A percentile compares a stretch with the other conserved stretches of the same genome.
These are phyloP conservation scores for Spondyliosoma cantharus DNA, from an alignment of 2,797 vertebrate species.

Conservation along the genomic window DNA sequence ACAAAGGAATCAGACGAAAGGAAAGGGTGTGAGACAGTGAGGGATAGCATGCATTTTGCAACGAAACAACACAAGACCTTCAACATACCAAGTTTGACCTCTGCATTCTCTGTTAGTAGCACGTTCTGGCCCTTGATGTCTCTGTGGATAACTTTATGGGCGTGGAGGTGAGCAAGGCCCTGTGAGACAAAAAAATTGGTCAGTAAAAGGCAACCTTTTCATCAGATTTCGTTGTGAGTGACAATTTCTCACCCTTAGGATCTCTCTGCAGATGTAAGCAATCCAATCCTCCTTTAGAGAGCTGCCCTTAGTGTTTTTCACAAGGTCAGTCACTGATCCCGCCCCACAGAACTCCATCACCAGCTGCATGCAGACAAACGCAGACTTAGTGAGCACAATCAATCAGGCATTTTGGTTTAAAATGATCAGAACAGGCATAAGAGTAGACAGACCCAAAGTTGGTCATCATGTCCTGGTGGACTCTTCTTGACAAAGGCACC, in stretches of 20 bases:
- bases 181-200: constrained; percentile 69
- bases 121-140: constrained; percentile 98
- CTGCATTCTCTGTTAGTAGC: constrained; percentile 93
- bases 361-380: constrained; percentile 82
- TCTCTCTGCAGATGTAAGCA: constrained; percentile 95
- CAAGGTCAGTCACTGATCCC: constrained; percentile 93
- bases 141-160: constrained; percentile 95
- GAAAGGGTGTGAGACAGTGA: neutral
- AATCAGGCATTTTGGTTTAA: neutral
- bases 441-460: constrained; percentile 90
- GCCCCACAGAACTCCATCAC: constrained; percentile 98
- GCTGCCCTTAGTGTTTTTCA: constrained; percentile 95
- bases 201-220: constrained; percentile 12
- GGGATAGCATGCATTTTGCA: neutral
- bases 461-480: constrained; percentile 93
- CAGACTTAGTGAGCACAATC: constrained; percentile 18
- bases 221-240: constrained; percentile 9
- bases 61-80: neutral
- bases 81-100: constrained; percentile 92
- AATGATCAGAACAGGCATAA: neutral
- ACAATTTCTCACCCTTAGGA: constrained; percentile 86
- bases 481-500: constrained; percentile 97
- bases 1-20: constrained; percentile 20
- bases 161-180: constrained; percentile 94
- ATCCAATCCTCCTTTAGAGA: constrained; percentile 95